Conservation (phyloP, 2,888 invertebrate species). For the Coleophora deauratella region DNA sequence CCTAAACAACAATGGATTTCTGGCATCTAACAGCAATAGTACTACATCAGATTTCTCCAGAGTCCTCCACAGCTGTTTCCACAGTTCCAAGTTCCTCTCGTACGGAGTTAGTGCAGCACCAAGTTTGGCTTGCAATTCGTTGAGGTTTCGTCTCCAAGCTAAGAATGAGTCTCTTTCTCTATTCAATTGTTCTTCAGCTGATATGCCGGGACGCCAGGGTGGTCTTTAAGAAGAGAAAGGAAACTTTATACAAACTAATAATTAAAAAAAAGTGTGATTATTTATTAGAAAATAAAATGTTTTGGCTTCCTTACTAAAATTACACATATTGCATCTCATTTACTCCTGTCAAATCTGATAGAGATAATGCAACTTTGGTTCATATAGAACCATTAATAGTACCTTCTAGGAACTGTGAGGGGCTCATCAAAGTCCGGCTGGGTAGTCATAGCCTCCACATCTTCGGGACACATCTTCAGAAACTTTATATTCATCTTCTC, state of each 20-base stretch:
- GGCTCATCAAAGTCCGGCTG: slow-evolving; percentile 65
- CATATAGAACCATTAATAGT: too few relatives aligned
- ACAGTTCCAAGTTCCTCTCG: slow-evolving; percentile 97
- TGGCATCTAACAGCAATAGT: slow-evolving; percentile 95
- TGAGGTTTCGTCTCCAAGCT: slow-evolving; percentile 90
- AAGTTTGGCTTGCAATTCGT: slow-evolving; percentile 83
- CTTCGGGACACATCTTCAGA: slow-evolving; percentile 52
- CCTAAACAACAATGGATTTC: slow-evolving; percentile 93
- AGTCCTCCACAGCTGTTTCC: slow-evolving; percentile 99
- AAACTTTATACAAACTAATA: too few relatives aligned
- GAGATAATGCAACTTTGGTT: too few relatives aligned
- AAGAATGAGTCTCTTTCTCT: slow-evolving; percentile 90
- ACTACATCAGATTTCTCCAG: slow-evolving; percentile 96
- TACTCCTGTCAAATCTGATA: too few relatives aligned
- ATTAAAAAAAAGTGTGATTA: too few relatives aligned
- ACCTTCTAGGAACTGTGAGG: slow-evolving; percentile 83
- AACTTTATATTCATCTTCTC: slow-evolving; percentile 88
- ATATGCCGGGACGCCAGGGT: slow-evolving; percentile 82
- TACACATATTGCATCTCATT: too few relatives aligned
- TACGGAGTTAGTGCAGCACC: slow-evolving; percentile 94
- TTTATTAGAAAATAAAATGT: too few relatives aligned
- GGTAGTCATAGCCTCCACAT: slow-evolving; percentile 50
- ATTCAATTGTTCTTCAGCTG: slow-evolving; percentile 84
- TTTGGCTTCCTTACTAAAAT: too few relatives aligned
- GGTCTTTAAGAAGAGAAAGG: slow-evolving; percentile 72